These are phyloP conservation scores for Lasioglossum zephyrum DNA, from an alignment of 2,888 invertebrate genomes.

Conservation along the genomic window DNA sequence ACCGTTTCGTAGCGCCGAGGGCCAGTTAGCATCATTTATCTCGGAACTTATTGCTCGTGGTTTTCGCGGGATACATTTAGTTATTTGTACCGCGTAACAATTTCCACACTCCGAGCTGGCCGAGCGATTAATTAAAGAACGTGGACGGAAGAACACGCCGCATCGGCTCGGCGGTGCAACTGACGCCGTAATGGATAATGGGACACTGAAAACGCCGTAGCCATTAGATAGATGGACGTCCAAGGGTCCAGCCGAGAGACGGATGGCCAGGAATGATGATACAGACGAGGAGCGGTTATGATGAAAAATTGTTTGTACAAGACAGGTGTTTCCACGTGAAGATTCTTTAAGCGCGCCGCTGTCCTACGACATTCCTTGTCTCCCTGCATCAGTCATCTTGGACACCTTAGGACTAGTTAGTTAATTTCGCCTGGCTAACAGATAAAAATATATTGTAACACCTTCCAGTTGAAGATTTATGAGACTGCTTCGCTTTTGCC, in stretches of 20 bases:
- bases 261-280: slow-evolving; percentile 53
- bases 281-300: slow-evolving; percentile 64
- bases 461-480: slow-evolving; percentile 22
- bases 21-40: slow-evolving; percentile 9
- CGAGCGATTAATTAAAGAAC: slow-evolving; percentile 16
- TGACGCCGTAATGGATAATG: slow-evolving; percentile 47
- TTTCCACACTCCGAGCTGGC: neutral
- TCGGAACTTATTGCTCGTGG: slow-evolving; percentile 1
- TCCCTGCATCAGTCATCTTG: slow-evolving; percentile 70
- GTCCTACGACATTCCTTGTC: slow-evolving; percentile 64
- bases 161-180: slow-evolving; percentile 3
- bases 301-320: slow-evolving; percentile 76
- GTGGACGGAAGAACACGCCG: neutral
- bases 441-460: slow-evolving; percentile 37
- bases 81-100: slow-evolving; percentile 2
- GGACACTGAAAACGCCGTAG: slow-evolving; percentile 34
- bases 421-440: slow-evolving; percentile 11
- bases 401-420: slow-evolving; percentile 57
- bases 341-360: slow-evolving; percentile 60
- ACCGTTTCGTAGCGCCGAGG: neutral
- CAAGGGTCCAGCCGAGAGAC: slow-evolving; percentile 31
- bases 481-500: neutral
- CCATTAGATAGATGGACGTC: slow-evolving; percentile 49
- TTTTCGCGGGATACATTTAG: neutral
- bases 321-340: slow-evolving; percentile 73